phyloP scores from a whole-genome alignment of 2,797 vertebrate genomes.

The Tenualosa ilisha region DNA sequence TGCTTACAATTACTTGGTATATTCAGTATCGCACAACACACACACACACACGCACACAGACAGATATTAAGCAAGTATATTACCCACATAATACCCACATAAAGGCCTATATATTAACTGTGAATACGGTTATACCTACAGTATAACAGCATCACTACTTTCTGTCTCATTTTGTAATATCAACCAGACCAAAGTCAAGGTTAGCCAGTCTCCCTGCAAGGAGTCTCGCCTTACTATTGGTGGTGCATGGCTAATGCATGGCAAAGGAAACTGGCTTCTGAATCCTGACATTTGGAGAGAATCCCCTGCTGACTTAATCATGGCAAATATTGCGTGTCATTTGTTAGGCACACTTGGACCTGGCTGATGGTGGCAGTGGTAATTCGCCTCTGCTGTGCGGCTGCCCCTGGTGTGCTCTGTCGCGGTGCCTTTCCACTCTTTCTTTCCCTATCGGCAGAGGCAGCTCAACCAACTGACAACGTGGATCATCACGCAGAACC shows the following conservation, averaged over 20 bases:
- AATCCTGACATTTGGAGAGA: slow-evolving; percentile 80
- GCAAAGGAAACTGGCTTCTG: slow-evolving; percentile 59
- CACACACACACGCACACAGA: too few relatives aligned
- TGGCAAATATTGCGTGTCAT: slow-evolving; percentile 79
- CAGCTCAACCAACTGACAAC: slow-evolving; percentile 55
- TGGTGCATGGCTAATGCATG: slow-evolving; percentile 41
- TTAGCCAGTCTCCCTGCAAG: slow-evolving; percentile 15
- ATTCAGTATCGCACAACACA: background rate
- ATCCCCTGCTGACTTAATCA: slow-evolving; percentile 80
- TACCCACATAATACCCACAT: background rate
- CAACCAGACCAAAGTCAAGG: slow-evolving; percentile 14
- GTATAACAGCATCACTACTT: background rate
- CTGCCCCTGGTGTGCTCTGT: slow-evolving; percentile 66
- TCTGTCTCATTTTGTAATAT: background rate
- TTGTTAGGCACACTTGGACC: slow-evolving; percentile 74
- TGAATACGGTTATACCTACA: background rate
- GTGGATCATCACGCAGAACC: slow-evolving; percentile 56
- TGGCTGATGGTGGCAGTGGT: slow-evolving; percentile 76
- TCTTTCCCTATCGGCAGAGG: slow-evolving; percentile 48
- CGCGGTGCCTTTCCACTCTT: slow-evolving; percentile 50
- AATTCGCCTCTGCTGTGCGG: slow-evolving; percentile 79
- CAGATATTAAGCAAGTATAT: too few relatives aligned
- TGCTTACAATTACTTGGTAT: background rate
- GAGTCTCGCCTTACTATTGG: slow-evolving; percentile 37
- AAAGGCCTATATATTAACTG: background rate